Percentiles rank a stretch among this genome's conserved stretches.
These are phyloP conservation scores for Penaeus japonicus DNA, from an alignment of 1,140 invertebrate species.

Conservation along the genomic window DNA sequence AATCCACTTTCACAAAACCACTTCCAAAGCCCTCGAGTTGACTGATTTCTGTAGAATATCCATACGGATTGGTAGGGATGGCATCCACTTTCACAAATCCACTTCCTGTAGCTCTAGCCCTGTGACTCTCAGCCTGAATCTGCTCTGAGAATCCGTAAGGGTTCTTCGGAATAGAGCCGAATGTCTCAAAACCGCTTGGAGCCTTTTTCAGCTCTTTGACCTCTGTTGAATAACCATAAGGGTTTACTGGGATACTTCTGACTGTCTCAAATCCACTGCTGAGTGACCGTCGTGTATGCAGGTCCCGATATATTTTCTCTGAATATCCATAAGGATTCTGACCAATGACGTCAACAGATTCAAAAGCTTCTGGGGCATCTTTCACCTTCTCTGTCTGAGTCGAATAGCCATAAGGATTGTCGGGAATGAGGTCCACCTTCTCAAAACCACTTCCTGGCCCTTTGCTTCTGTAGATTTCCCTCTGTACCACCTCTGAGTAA, in stretches of 20 bases:
- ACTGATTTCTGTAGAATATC: neutral
- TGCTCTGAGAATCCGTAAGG: neutral
- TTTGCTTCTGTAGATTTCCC: neutral
- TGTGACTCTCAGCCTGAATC: too few species aligned
- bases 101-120: neutral
- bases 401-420: slow-evolving; percentile 21
- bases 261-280: neutral
- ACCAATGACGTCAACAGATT: neutral
- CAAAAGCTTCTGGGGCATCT: neutral
- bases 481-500: neutral
- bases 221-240: neutral
- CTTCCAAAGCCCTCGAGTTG: too few species aligned
- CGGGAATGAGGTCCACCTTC: neutral
- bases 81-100: neutral
- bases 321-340: slow-evolving; percentile 2
- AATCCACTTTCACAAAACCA: neutral
- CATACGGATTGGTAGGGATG: neutral
- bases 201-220: neutral
- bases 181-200: neutral
- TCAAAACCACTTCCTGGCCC: neutral
- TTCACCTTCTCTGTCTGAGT: neutral
- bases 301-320: neutral
- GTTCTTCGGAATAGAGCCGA: neutral
- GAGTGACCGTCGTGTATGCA: neutral
- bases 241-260: neutral